Conservation (phyloP, 2,888 invertebrate genomes). For the Tiliacea citrago region DNA sequence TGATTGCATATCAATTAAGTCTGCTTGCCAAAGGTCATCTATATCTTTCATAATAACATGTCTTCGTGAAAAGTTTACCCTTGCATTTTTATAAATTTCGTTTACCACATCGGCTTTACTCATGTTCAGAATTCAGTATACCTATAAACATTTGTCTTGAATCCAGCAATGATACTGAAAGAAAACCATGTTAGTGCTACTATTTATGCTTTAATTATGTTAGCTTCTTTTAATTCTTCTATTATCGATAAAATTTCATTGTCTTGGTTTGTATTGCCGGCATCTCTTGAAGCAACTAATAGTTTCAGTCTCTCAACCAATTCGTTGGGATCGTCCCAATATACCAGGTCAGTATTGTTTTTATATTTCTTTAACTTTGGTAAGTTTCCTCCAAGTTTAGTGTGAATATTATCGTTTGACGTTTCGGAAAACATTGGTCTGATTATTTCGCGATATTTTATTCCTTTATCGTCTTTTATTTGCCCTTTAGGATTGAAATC, state of each 20-base stretch:
- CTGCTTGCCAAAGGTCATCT: no score
- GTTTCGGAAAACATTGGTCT: neutral
- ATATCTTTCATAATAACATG: no score
- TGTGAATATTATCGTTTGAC: neutral
- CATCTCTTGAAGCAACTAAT: no score
- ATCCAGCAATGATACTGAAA: no score
- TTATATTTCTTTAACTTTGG: slow-evolving; percentile 2
- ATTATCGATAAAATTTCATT: neutral
- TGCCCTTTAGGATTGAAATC: neutral
- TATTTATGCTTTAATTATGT: neutral
- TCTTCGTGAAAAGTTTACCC: no score
- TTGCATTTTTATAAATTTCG: no score
- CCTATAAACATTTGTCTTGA: no score
- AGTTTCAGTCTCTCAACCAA: neutral
- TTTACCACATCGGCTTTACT: no score
- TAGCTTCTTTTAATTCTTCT: slow-evolving; percentile 2
- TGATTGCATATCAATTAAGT: no score
- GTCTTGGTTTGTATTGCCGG: neutral
- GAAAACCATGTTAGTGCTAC: no score
- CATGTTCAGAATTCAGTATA: no score
- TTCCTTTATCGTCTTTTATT: slow-evolving; percentile 1
- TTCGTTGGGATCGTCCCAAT: slow-evolving; percentile 3
- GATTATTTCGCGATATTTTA: slow-evolving; percentile 3
- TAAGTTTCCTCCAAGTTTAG: neutral
- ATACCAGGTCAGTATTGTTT: neutral